A percentile compares a stretch with the other conserved stretches of the same genome.
These are phyloP conservation scores for Isaurus tuberculatus DNA, from an alignment of 92 coral and sea anemone species.

Conservation along the genomic window DNA sequence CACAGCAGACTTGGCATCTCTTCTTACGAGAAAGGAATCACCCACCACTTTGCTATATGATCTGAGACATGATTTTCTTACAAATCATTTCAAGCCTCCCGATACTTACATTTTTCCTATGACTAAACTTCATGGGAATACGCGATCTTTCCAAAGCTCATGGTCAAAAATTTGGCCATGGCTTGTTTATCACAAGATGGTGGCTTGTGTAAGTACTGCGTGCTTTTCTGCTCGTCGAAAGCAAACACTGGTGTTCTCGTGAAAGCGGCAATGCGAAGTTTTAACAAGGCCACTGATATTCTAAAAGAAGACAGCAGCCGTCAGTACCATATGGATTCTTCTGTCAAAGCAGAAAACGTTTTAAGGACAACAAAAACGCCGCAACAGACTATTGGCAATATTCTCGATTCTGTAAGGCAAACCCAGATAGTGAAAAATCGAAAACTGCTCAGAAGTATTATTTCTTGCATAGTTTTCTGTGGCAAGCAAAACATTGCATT, in stretches of 20 bases:
- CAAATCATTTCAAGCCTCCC: constrained; percentile 30
- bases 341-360: constrained; percentile 23
- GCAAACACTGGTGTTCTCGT: constrained; percentile 8
- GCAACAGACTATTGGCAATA: not conserved
- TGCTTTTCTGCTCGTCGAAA: not conserved
- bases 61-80: constrained; percentile 19
- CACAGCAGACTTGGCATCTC: not conserved
- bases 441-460: constrained; percentile 5
- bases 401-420: not conserved
- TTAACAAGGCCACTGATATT: not conserved
- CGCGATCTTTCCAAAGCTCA: constrained; percentile 24
- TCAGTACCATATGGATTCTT: constrained; percentile 14
- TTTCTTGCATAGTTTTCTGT: constrained; percentile 2
- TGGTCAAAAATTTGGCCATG: constrained; percentile 30
- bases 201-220: constrained; percentile 38
- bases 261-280: constrained; percentile 4
- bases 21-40: not conserved
- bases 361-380: not conserved
- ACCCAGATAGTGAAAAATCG: constrained; percentile 10
- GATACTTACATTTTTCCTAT: constrained; percentile 23
- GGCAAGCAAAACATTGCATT: constrained; percentile 38
- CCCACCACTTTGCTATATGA: constrained; percentile 1
- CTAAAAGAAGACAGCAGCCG: not conserved
- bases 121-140: constrained; percentile 30
- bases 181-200: constrained; percentile 56